Evolutionary conservation across 30 jellyfish, hydroid and myxozoan genomes (phyloP).

Genomic region (Turritopsis rubra): DNA sequence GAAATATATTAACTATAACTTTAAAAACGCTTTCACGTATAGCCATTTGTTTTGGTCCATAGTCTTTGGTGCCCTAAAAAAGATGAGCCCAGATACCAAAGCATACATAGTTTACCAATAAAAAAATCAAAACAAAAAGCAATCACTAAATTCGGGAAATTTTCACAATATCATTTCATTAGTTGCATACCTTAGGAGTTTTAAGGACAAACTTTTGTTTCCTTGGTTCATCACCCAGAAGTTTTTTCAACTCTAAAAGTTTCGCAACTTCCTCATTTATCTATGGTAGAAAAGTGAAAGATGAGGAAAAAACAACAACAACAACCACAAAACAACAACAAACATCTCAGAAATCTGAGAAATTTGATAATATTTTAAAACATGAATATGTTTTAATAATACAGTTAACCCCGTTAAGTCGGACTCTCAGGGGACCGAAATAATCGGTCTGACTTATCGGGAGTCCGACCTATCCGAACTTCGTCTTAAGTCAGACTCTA

Average conservation of each 20-base stretch:
- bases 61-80: constrained; percentile 92
- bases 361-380: no score
- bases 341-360: no score
- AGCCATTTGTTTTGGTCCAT: constrained; percentile 93
- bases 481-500: no score
- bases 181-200: constrained; percentile 79
- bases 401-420: no score
- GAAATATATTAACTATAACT: constrained; percentile 55
- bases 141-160: not conserved
- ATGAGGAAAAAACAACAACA: no score
- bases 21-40: constrained; percentile 82
- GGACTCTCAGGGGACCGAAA: no score
- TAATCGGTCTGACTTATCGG: no score
- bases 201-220: constrained; percentile 94
- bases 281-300: constrained; percentile 32
- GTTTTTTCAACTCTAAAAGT: constrained; percentile 52
- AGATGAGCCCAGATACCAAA: not conserved
- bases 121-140: not conserved
- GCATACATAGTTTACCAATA: not conserved
- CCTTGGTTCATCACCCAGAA: constrained; percentile 68
- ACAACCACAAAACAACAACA: no score
- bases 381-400: no score
- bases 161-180: not conserved
- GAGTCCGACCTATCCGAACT: no score
- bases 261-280: constrained; percentile 75